Conservation (phyloP, 2,888 invertebrate genomes). For the Drosophila parthenogenetica region DNA sequence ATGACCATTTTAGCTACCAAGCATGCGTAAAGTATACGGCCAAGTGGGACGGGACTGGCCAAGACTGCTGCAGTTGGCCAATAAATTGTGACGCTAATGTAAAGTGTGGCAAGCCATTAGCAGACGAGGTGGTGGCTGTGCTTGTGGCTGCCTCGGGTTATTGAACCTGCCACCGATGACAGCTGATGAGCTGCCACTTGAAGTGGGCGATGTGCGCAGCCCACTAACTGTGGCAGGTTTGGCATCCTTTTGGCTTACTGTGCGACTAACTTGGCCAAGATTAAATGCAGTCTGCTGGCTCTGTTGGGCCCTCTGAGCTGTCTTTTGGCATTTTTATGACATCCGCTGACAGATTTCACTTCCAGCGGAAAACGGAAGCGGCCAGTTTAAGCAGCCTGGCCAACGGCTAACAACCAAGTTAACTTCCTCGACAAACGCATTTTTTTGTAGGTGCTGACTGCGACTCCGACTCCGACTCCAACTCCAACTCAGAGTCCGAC, state of each 20-base stretch:
- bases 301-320: conserved; percentile 19
- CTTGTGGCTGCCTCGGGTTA: conserved; percentile 61
- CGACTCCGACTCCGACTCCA: neutral
- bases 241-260: neutral
- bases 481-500: conserved; percentile 15
- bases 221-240: conserved; percentile 32
- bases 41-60: conserved; percentile 57
- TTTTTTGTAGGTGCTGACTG: conserved; percentile 66
- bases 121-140: conserved; percentile 41
- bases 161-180: conserved; percentile 65
- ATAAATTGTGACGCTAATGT: conserved; percentile 81
- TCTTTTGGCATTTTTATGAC: conserved; percentile 76
- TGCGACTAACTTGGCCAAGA: neutral
- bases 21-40: conserved; percentile 70
- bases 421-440: conserved; percentile 79
- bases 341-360: conserved; percentile 78
- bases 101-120: conserved; percentile 81
- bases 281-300: neutral
- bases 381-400: conserved; percentile 58
- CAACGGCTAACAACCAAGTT: conserved; percentile 35
- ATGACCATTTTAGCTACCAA: conserved; percentile 80
- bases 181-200: conserved; percentile 38
- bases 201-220: conserved; percentile 40
- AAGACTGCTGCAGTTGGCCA: conserved; percentile 62
- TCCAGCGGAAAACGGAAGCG: conserved; percentile 81